phyloP scores from a whole-genome alignment of 2,113 vertebrate species.

The Petromus typicus region DNA sequence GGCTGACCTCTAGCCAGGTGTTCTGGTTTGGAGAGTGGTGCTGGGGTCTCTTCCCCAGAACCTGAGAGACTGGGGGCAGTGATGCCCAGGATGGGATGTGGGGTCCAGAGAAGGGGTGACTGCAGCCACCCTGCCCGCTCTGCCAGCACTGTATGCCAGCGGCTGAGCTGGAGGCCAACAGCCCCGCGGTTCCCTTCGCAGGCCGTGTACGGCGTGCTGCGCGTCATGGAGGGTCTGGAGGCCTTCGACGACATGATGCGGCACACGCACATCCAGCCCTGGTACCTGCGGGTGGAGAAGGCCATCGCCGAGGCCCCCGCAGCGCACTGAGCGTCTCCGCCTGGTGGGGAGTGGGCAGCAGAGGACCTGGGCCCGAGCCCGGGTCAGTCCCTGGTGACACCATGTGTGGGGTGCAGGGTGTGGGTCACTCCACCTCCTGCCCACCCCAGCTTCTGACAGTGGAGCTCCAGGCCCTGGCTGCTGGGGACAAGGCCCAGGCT shows the following conservation, averaged over 20 bases:
- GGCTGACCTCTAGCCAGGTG: neutral
- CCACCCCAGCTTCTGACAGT: neutral
- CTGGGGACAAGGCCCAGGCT: fast-evolving
- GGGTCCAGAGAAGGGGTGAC: neutral
- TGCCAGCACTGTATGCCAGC: neutral
- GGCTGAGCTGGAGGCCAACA: neutral
- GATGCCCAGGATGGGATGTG: neutral
- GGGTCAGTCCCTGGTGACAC: constrained; percentile 32
- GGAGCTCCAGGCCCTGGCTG: neutral
- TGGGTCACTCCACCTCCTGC: neutral
- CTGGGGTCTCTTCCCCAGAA: neutral
- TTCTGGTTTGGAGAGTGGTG: neutral
- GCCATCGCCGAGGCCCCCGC: constrained; percentile 81
- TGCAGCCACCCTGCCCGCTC: neutral
- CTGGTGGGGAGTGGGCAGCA: neutral
- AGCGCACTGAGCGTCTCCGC: constrained; percentile 19
- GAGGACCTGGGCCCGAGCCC: constrained; percentile 37
- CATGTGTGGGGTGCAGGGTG: neutral
- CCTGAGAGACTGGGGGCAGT: neutral
- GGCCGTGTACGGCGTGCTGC: constrained; percentile 96
- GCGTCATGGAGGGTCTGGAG: constrained; percentile 97
- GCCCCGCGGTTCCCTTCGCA: constrained; percentile 67
- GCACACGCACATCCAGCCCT: constrained; percentile 93
- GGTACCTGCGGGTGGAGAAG: constrained; percentile 94
- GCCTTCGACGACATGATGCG: constrained; percentile 96